Conservation (phyloP, 2,888 invertebrate genomes). For the Bugulina stolonifera region DNA sequence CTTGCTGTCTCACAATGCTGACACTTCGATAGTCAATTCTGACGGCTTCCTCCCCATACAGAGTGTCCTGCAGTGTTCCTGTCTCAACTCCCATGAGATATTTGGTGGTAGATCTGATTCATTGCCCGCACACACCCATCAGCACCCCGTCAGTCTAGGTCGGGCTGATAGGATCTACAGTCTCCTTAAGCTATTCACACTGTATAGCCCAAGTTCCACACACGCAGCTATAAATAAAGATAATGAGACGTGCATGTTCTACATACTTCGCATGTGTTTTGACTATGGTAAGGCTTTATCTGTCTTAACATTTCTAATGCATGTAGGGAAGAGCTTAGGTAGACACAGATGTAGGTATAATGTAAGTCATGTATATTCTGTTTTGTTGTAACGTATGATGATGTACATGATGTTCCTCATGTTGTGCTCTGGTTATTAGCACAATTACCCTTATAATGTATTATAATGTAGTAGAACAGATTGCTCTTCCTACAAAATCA, state of each 20-base stretch:
- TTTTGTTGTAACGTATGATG: too few relatives aligned
- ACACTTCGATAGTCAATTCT: neutral
- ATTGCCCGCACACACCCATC: neutral
- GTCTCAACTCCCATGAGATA: neutral
- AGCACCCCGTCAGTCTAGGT: too few relatives aligned
- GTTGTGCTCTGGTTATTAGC: too few relatives aligned
- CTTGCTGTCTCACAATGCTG: slow-evolving; percentile 9
- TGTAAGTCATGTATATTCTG: too few relatives aligned
- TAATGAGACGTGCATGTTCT: slow-evolving; percentile 18
- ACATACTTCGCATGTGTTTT: slow-evolving; percentile 3
- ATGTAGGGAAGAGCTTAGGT: too few relatives aligned
- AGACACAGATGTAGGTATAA: too few relatives aligned
- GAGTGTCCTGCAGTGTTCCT: neutral
- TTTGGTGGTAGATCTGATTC: neutral
- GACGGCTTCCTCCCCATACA: neutral
- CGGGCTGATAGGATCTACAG: neutral
- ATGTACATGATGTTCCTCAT: too few relatives aligned
- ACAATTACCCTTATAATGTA: too few relatives aligned
- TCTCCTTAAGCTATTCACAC: neutral
- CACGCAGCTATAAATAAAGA: slow-evolving; percentile 13
- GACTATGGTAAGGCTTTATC: slow-evolving; percentile 21
- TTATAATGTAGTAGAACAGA: too few relatives aligned
- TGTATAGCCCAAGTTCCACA: neutral
- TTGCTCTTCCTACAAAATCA: too few relatives aligned
- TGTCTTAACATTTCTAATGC: too few relatives aligned